Percentiles rank a stretch among this genome's conserved stretches.
Conservation (phyloP, 2,113 vertebrate species). For the Psophia crepitans region DNA sequence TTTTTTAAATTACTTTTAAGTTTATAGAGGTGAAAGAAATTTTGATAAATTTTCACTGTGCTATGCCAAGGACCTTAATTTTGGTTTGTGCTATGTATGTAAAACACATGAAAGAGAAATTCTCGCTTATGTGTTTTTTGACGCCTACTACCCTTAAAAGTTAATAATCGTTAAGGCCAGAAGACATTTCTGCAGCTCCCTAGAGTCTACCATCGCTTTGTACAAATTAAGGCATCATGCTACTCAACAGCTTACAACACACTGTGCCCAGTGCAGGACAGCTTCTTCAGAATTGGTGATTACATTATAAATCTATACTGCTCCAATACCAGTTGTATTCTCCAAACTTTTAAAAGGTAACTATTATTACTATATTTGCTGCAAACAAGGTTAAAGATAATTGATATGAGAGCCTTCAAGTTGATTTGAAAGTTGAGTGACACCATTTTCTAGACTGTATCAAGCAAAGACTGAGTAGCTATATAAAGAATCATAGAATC, state of each 20-base stretch:
- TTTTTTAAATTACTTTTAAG: background rate
- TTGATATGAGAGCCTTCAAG: background rate
- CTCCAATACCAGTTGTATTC: background rate
- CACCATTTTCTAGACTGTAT: background rate
- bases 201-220: background rate
- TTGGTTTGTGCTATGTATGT: background rate
- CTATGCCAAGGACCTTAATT: background rate
- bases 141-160: background rate
- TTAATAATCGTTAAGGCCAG: background rate
- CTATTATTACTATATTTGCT: background rate
- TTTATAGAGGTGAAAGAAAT: background rate
- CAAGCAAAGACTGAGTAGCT: background rate
- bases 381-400: background rate
- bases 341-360: background rate
- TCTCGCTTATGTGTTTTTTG: background rate
- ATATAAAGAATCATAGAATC: too few species aligned
- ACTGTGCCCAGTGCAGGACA: background rate
- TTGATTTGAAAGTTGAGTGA: background rate
- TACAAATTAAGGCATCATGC: background rate
- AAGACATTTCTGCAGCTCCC: background rate
- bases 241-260: background rate
- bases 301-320: background rate
- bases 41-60: background rate
- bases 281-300: background rate
- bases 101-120: background rate